phyloP scores from a whole-genome alignment of 35 echinoderm and acorn worm species.

The Nesometra sesokonis region DNA sequence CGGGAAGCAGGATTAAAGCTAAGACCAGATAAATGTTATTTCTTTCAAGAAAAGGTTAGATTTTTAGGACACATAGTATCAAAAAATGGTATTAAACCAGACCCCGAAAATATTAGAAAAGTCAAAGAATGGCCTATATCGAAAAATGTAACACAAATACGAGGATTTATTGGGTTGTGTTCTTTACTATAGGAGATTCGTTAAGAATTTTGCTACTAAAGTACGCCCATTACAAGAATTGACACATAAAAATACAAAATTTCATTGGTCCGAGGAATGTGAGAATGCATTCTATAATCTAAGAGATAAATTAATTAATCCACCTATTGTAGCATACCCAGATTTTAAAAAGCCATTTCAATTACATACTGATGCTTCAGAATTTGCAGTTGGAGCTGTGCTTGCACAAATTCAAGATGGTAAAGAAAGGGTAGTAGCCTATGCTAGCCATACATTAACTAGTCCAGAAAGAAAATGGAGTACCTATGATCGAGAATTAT shows the following conservation, averaged over 20 bases:
- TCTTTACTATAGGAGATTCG: slow-evolving; percentile 43
- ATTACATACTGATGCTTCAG: too few relatives aligned
- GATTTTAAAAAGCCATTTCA: slow-evolving; percentile 38
- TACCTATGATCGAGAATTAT: slow-evolving; percentile 20
- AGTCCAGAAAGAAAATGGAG: slow-evolving; percentile 25
- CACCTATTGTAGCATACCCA: slow-evolving; percentile 51
- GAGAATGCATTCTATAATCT: slow-evolving; percentile 28
- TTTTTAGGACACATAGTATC: slow-evolving; percentile 55
- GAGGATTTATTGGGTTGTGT: slow-evolving; percentile 39
- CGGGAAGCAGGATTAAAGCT: slow-evolving; percentile 37
- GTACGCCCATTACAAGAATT: slow-evolving; percentile 39
- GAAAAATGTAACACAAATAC: slow-evolving; percentile 19
- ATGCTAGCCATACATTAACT: slow-evolving; percentile 31
- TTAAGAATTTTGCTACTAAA: slow-evolving; percentile 38
- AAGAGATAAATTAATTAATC: slow-evolving; percentile 25
- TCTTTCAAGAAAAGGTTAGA: slow-evolving; percentile 33
- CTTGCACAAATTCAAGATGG: slow-evolving; percentile 8
- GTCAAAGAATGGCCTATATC: slow-evolving; percentile 18
- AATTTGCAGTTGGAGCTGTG: slow-evolving; percentile 18
- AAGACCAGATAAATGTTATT: slow-evolving; percentile 42
- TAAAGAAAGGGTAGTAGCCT: slow-evolving; percentile 25
- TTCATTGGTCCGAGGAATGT: slow-evolving; percentile 45
- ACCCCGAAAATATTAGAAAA: slow-evolving; percentile 24
- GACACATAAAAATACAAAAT: slow-evolving; percentile 12
- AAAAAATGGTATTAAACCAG: slow-evolving; percentile 28